Conservation (phyloP, 2,797 vertebrate species). For the Molossus molossus region DNA sequence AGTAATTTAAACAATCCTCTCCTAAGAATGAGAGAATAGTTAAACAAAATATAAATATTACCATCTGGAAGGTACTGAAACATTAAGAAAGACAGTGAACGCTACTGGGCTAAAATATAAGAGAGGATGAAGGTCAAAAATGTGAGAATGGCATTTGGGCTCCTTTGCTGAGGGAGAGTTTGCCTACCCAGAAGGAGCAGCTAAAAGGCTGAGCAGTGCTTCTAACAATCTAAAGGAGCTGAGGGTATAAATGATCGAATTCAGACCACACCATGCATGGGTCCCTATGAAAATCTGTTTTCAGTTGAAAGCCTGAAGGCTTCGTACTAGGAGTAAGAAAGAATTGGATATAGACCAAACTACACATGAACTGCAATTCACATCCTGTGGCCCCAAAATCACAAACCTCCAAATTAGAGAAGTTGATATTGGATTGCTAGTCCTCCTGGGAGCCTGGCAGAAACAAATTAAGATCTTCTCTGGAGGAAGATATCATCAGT, state of each 20-base stretch:
- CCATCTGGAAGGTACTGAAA: background rate
- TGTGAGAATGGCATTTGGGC: background rate
- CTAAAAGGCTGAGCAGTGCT: background rate
- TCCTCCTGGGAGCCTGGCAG: background rate
- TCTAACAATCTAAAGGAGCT: background rate
- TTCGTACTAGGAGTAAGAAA: background rate
- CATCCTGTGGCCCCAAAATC: background rate
- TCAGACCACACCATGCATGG: rapidly evolving
- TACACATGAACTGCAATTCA: background rate
- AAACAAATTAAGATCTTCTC: constrained; percentile 30
- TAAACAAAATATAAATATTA: constrained; percentile 6
- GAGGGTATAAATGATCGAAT: background rate
- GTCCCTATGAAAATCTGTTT: background rate
- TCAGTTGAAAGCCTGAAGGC: background rate
- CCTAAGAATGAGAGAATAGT: background rate
- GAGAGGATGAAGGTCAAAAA: background rate
- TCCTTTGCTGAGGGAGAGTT: background rate
- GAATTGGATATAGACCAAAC: background rate
- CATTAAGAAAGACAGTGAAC: background rate
- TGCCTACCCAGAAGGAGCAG: background rate
- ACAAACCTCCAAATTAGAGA: background rate
- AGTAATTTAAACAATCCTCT: background rate
- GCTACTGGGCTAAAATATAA: background rate
- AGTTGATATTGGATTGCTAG: background rate
- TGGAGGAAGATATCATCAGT: constrained; percentile 19